Evolutionary conservation across 2,797 vertebrate genomes (phyloP).

Genomic region (Rhabdophis nuchalis): DNA sequence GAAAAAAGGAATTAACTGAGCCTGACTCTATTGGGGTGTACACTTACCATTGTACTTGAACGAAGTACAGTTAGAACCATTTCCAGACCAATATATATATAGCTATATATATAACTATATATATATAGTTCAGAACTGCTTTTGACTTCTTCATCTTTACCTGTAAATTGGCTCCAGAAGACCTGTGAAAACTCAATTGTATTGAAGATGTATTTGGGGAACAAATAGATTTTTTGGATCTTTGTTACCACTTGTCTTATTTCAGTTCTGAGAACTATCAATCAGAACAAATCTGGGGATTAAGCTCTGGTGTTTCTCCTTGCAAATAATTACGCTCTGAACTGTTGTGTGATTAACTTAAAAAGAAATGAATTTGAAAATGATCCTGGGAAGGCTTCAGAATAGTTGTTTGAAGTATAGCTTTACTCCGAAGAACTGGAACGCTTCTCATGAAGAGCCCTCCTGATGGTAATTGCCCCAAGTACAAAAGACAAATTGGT

Average conservation of each 20-base stretch:
- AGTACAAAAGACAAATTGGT: background rate
- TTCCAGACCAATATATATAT: background rate
- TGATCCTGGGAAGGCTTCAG: background rate
- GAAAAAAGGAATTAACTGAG: background rate
- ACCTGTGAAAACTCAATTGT: background rate
- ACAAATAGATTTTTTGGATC: background rate
- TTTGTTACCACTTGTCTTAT: background rate
- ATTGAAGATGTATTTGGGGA: background rate
- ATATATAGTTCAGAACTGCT: background rate
- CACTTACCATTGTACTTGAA: background rate
- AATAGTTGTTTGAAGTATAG: background rate
- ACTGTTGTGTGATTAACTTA: background rate
- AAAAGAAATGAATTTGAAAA: background rate
- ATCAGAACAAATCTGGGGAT: too few species aligned
- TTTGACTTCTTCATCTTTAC: background rate
- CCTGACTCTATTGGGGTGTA: background rate
- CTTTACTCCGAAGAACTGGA: background rate
- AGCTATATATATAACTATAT: too few species aligned
- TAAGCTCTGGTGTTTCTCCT: background rate
- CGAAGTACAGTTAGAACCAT: background rate
- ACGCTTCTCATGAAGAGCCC: background rate
- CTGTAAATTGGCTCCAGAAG: background rate
- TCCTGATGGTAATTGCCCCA: background rate
- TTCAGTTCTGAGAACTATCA: background rate
- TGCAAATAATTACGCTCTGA: background rate